Evolutionary conservation across 2,113 vertebrate genomes (phyloP).

Genomic region (Pogona vitticeps): DNA sequence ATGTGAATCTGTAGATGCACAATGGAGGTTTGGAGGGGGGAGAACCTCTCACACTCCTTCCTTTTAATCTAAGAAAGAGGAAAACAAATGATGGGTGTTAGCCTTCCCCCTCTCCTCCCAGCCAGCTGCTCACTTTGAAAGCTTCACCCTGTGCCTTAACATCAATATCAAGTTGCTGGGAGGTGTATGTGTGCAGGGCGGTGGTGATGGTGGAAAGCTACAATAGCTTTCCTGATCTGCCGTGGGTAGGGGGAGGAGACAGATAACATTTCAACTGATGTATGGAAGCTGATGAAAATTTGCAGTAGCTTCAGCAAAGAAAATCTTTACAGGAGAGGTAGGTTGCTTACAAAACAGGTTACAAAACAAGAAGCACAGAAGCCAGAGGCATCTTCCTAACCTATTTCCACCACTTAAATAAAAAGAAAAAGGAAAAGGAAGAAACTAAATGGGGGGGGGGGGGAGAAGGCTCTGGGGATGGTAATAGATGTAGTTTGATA

Average conservation of each 20-base stretch:
- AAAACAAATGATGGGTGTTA: background rate
- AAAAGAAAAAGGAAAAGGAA: background rate
- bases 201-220: background rate
- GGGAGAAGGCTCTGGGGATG: background rate
- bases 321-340: background rate
- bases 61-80: rapidly evolving
- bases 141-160: background rate
- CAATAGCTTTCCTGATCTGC: rapidly evolving
- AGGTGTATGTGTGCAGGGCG: background rate
- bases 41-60: background rate
- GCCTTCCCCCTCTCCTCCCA: background rate
- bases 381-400: background rate
- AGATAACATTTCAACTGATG: background rate
- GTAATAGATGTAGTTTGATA: background rate
- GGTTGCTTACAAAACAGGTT: background rate
- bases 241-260: rapidly evolving
- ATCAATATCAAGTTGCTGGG: background rate
- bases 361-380: background rate
- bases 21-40: background rate
- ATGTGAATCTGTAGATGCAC: background rate
- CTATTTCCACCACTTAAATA: background rate
- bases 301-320: background rate
- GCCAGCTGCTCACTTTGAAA: rapidly evolving
- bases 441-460: background rate
- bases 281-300: background rate